phyloP scores from a whole-genome alignment of 2,888 invertebrate genomes.

The Leptogaster cylindrica region DNA sequence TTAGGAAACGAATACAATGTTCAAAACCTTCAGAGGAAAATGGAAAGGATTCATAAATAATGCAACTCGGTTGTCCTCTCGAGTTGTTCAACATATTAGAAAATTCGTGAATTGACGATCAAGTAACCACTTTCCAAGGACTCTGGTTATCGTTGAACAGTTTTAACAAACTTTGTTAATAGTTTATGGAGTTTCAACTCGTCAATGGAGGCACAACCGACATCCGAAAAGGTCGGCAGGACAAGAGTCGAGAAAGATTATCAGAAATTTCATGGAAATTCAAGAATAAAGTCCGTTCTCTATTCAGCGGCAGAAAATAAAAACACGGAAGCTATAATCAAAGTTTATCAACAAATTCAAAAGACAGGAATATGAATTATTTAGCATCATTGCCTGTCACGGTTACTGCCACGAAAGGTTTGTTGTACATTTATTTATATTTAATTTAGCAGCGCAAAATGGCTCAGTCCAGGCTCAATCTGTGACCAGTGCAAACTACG shows the following conservation, averaged over 20 bases:
- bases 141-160: too few species aligned
- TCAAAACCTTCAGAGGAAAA: slow-evolving; percentile 7
- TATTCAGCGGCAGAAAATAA: not conserved
- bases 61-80: not conserved
- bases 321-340: slow-evolving; percentile 7
- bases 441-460: not conserved
- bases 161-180: not conserved
- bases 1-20: not conserved
- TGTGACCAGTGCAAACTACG: slow-evolving; percentile 5
- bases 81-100: not conserved
- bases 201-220: too few species aligned
- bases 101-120: not conserved
- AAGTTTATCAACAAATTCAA: slow-evolving; percentile 26
- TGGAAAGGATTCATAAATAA: not conserved
- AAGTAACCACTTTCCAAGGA: not conserved
- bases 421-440: slow-evolving; percentile 26
- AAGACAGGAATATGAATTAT: slow-evolving; percentile 31
- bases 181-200: not conserved
- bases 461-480: not conserved
- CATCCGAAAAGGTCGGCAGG: not conserved
- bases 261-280: not conserved
- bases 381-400: slow-evolving; percentile 37
- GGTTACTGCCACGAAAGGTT: slow-evolving; percentile 23
- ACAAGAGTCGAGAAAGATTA: not conserved
- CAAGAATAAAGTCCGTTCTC: not conserved